phyloP scores from a whole-genome alignment of 2,113 vertebrate species.

The Austrofundulus limnaeus region DNA sequence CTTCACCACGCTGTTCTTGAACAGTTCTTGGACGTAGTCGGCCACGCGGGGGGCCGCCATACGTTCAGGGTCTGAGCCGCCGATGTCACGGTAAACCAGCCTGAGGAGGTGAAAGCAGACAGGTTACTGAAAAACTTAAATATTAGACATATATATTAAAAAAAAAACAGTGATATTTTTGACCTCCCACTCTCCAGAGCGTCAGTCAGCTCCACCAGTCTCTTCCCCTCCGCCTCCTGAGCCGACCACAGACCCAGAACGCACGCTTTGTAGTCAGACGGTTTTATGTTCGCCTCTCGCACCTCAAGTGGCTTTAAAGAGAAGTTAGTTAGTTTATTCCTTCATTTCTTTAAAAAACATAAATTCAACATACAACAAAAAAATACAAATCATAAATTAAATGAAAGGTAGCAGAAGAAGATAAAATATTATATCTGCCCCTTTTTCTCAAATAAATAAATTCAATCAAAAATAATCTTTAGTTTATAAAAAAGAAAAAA shows the following conservation, averaged over 20 bases:
- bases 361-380: no score
- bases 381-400: no score
- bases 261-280: slow-evolving; percentile 67
- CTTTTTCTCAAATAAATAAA: no score
- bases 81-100: slow-evolving; percentile 80
- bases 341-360: no score
- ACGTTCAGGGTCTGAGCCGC: slow-evolving; percentile 83
- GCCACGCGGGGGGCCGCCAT: slow-evolving; percentile 81
- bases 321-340: no score
- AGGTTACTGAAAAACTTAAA: not conserved
- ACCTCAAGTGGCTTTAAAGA: slow-evolving; percentile 78
- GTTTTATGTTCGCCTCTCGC: slow-evolving; percentile 67
- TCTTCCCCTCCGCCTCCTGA: slow-evolving; percentile 49
- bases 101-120: slow-evolving; percentile 43
- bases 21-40: slow-evolving; percentile 75
- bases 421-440: no score
- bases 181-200: slow-evolving; percentile 81
- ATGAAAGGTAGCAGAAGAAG: no score
- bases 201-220: slow-evolving; percentile 60
- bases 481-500: no score
- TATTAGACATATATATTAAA: no score
- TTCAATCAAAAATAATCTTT: no score
- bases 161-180: not conserved
- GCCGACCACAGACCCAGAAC: slow-evolving; percentile 78
- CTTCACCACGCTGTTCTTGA: slow-evolving; percentile 73